Evolutionary conservation across 30 jellyfish, hydroid and myxozoan genomes (phyloP).

Genomic region (Clytia hemisphaerica): DNA sequence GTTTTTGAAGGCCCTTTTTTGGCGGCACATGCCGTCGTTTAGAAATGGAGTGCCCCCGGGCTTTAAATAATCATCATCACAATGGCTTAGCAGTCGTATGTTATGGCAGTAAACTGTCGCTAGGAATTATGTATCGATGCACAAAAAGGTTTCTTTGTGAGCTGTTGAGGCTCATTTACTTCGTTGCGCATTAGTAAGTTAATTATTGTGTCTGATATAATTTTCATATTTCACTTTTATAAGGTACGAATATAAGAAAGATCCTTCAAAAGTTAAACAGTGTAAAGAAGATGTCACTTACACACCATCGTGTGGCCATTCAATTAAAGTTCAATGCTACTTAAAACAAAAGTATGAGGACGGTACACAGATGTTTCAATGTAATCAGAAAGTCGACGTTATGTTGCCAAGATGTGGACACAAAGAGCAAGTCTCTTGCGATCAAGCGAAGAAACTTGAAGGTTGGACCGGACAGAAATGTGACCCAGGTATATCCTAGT

Average conservation of each 20-base stretch:
- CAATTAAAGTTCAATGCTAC: background rate
- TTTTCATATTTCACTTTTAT: too few relatives aligned
- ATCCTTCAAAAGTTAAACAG: background rate
- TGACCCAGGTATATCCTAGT: constrained; percentile 16
- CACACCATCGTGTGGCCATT: constrained; percentile 11
- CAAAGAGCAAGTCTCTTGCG: constrained; percentile 15
- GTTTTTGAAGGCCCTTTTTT: too few relatives aligned
- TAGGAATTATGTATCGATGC: too few relatives aligned
- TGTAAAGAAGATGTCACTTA: constrained; percentile 5
- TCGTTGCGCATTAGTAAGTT: too few relatives aligned
- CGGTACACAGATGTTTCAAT: background rate
- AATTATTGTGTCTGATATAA: too few relatives aligned
- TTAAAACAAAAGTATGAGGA: background rate
- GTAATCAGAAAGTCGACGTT: background rate
- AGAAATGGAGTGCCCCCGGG: too few relatives aligned
- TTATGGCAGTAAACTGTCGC: too few relatives aligned
- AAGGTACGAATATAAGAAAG: constrained; percentile 2
- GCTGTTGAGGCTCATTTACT: too few relatives aligned
- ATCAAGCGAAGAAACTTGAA: background rate
- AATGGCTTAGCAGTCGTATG: too few relatives aligned
- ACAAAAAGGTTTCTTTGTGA: too few relatives aligned
- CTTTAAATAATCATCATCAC: too few relatives aligned
- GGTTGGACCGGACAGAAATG: constrained; percentile 1
- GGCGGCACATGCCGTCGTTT: too few relatives aligned
- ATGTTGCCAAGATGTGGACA: constrained; percentile 20